A percentile compares a stretch with the other conserved stretches of the same genome.
These are phyloP conservation scores for Thermophis baileyi DNA, from an alignment of 2,113 vertebrate genomes.

Conservation along the genomic window DNA sequence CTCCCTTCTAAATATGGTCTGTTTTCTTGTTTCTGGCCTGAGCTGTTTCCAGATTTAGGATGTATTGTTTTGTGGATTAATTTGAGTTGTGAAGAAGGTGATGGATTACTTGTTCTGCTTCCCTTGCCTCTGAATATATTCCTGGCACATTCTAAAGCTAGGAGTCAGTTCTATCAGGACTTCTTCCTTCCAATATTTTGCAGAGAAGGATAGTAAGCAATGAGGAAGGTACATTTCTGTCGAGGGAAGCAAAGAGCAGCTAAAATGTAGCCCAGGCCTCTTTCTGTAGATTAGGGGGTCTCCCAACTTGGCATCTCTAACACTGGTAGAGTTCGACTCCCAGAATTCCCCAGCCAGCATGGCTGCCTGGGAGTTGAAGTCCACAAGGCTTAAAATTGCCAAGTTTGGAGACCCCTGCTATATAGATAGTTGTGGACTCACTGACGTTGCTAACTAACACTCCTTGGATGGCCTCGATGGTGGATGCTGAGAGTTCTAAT, in stretches of 20 bases:
- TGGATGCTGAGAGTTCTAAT: not conserved
- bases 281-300: not conserved
- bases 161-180: not conserved
- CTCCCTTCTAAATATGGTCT: not conserved
- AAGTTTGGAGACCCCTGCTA: not conserved
- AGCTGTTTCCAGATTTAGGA: not conserved
- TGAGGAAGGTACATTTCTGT: not conserved
- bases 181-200: not conserved
- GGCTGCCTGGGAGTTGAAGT: not conserved
- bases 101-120: not conserved
- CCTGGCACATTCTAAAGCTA: not conserved
- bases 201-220: not conserved
- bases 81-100: not conserved
- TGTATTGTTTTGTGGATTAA: not conserved
- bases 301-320: not conserved
- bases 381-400: not conserved
- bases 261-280: not conserved
- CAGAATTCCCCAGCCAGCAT: not conserved
- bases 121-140: too few relatives aligned
- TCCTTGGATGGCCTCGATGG: not conserved
- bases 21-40: not conserved
- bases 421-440: not conserved
- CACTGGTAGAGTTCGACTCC: not conserved
- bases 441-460: not conserved
- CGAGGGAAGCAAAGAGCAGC: not conserved